Conservation (phyloP, 2,113 vertebrate species). For the Saguinus midas region DNA sequence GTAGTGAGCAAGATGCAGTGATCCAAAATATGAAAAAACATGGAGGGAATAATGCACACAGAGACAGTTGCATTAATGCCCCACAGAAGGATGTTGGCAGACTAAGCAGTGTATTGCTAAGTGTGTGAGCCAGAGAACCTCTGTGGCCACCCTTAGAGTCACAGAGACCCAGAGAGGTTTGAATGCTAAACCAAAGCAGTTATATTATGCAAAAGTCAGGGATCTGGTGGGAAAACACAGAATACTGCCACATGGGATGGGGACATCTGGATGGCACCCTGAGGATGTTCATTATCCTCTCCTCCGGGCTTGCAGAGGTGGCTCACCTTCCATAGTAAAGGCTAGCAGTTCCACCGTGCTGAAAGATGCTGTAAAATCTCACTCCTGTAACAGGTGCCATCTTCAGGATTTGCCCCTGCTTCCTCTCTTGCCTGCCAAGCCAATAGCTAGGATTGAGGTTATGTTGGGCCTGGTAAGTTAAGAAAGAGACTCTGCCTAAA, state of each 20-base stretch:
- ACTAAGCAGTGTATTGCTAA: background rate
- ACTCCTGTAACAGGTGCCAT: background rate
- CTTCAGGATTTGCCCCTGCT: background rate
- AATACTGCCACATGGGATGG: background rate
- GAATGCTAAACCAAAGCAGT: background rate
- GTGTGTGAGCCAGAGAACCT: background rate
- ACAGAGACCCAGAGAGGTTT: background rate
- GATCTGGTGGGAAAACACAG: background rate
- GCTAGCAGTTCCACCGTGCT: background rate
- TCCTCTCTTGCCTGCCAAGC: background rate
- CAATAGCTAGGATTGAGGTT: background rate
- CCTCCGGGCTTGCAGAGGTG: background rate
- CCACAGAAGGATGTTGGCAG: background rate
- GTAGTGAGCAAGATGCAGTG: background rate
- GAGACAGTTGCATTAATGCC: background rate
- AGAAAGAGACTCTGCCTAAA: background rate
- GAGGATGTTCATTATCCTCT: background rate
- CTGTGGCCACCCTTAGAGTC: background rate
- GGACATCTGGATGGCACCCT: background rate
- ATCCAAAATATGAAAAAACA: background rate
- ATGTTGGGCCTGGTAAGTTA: background rate
- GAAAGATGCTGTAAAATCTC: background rate
- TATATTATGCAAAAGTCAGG: background rate
- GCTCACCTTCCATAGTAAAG: background rate
- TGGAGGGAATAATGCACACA: background rate